These are phyloP conservation scores for Teleopsis dalmanni DNA, from an alignment of 1,140 invertebrate species.

Conservation along the genomic window DNA sequence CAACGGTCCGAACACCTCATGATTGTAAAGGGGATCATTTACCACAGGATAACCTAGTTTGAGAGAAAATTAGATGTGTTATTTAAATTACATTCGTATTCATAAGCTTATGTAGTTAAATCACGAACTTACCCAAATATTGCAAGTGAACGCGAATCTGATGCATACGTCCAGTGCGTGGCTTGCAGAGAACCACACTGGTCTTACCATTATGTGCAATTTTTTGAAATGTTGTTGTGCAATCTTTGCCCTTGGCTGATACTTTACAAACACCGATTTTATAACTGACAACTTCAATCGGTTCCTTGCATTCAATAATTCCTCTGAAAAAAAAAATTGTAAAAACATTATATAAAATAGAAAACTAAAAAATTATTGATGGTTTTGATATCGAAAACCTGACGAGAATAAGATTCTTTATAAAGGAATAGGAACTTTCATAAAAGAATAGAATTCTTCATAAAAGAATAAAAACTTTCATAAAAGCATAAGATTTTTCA, in stretches of 20 bases:
- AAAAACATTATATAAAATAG: neutral
- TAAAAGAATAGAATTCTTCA: no score
- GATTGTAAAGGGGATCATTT: conserved; percentile 92
- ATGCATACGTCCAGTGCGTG: conserved; percentile 94
- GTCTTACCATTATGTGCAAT: conserved; percentile 79
- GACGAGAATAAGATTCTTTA: no score
- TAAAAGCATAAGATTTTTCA: no score
- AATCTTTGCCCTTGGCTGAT: conserved; percentile 81
- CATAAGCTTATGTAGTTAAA: no score
- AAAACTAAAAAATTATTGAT: no score
- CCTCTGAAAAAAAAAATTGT: conserved; percentile 55
- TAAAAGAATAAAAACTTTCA: no score
- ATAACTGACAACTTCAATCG: conserved; percentile 88
- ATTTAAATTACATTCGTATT: conserved; percentile 8
- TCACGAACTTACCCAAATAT: conserved; percentile 80
- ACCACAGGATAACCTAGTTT: conserved; percentile 68
- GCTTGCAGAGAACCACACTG: conserved; percentile 87
- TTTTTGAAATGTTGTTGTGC: conserved; percentile 81
- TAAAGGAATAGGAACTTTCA: no score
- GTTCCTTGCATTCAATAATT: conserved; percentile 75
- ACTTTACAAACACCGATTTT: conserved; percentile 95
- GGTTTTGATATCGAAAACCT: no score
- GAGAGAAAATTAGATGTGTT: neutral
- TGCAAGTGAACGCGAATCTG: conserved; percentile 99
- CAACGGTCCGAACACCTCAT: conserved; percentile 78